Evolutionary conservation across 2,113 vertebrate genomes (phyloP), one percentile per base, ranked within the genome.

Genomic region (Corythaeola cristata): DNA sequence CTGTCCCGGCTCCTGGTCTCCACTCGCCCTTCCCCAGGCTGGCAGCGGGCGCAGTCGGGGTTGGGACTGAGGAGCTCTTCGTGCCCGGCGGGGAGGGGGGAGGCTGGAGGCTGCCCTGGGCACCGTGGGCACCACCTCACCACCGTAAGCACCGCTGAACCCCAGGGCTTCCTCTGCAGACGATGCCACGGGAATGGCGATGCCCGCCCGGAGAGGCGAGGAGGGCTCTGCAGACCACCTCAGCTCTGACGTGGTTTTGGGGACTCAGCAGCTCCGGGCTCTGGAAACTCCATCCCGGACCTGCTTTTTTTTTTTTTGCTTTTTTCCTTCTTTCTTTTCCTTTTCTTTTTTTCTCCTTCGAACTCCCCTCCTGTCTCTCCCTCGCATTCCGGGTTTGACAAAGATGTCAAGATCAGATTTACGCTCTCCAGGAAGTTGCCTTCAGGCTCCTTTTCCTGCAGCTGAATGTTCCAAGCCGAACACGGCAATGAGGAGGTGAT

Each of bases 41-140:
- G 47, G 17, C 30, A 22, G 49, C 0, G n/a, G 32, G 20, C 0
- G 15, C 26, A 28, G 32, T 33, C 3, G 1, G 50, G 47, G 68
- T 55, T 32, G 41, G 72, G 45, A 39, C 33, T 27, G 84, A 45
- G 68, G 49, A 69, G 30, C 55, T 33, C 8, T 71, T 85, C 33
- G 64, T 30, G 14, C 50, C 39, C 64, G 5, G 17, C 2, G 5
- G 44, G 41, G 59, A 33, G 37, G n/a, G 19, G 69, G 23, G 49
- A 80, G 66, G 12, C 35, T 75, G 77, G 45, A 64, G 64, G 59
- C 37, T 11, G 33, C 66, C 49, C 41, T 20, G 41, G 35, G 47
- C 32, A 75, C 59, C 17, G 50, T 71, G 5, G 1, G 37, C 37
- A 6, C 7, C 15, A 32, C 66, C 76, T 66, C 47, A 12, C 35